Percentiles rank a stretch among this genome's conserved stretches.
Conservation (phyloP, 2,888 invertebrate species). For the Sthenelais limicola region DNA sequence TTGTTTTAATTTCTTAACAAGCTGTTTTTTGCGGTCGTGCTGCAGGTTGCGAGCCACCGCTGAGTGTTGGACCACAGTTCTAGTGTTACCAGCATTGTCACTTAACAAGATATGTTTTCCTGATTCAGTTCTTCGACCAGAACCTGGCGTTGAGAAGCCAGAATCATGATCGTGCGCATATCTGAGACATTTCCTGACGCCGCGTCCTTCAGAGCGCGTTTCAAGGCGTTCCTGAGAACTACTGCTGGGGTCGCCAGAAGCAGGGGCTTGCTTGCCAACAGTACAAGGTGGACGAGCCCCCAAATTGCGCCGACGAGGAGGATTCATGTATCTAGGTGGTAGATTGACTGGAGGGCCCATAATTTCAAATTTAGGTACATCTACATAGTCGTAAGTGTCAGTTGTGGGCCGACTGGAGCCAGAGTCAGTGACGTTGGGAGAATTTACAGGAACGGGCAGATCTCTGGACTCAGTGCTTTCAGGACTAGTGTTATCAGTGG, state of each 20-base stretch:
- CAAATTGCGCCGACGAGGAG: conserved; percentile 7
- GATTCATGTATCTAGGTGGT: conserved; percentile 15
- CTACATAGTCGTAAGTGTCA: conserved; percentile 50
- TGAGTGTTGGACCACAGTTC: conserved; percentile 45
- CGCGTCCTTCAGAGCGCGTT: conserved; percentile 15
- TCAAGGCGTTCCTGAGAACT: neutral
- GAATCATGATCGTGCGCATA: conserved; percentile 41
- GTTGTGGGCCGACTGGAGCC: conserved; percentile 49
- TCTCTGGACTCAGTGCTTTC: conserved; percentile 36
- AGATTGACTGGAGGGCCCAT: conserved; percentile 16
- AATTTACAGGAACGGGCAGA: conserved; percentile 49
- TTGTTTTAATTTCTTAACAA: conserved; percentile 51
- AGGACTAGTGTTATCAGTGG: conserved; percentile 44
- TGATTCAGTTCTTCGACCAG: neutral
- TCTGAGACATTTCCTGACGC: conserved; percentile 28
- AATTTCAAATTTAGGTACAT: conserved; percentile 35
- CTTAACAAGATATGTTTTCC: conserved; percentile 40
- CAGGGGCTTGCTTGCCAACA: conserved; percentile 2
- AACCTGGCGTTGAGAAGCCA: conserved; percentile 37
- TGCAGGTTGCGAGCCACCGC: conserved; percentile 44
- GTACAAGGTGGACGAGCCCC: conserved; percentile 22
- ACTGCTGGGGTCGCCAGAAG: neutral
- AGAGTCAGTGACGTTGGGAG: conserved; percentile 52
- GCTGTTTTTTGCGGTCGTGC: conserved; percentile 46
- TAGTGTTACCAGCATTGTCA: conserved; percentile 33